Base-by-base conservation (phyloP, 2,113 vertebrate species). In the Bubalus kerabau region DNA sequence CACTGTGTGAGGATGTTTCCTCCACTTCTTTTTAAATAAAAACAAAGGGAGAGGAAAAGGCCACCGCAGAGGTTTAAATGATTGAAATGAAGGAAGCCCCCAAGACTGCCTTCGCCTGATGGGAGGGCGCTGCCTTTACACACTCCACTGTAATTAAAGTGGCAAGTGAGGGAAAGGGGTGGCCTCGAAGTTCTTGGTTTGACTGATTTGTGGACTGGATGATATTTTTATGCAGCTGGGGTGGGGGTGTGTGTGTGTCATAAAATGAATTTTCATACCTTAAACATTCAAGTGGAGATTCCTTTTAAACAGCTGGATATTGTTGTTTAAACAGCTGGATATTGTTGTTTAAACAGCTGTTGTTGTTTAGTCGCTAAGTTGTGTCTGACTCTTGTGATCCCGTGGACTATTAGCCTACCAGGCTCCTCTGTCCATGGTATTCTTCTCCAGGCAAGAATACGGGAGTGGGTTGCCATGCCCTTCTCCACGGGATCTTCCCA, bases 21-120 rank as follows among this genome's bases (percentile, higher is more conserved):
- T 98, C 88, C 91, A 91, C 78, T 87, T 93, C 83, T 96, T 98
- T 97, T 96, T 93, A 98, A 97, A 96, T 83, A 94, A 98, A 98
- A 98, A 97, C 94, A 97, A 97, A 95, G 57, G 71, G 46, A 91
- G 59, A 86, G 81, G 96, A 97, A 95, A 95, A 95, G 95, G 85
- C 88, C 90, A 91, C 67, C 48, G 19, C 40, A 12, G 92, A 84
- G 95, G 96, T 64, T 95, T 97, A 96, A 80, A 91, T 64, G 64
- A 59, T 52, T 95, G 94, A 98, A 92, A 97, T 88, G 78, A 89
- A 97, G 80, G 48, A 94, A 97, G 90, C 57, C 60, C 83, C 67
- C 2, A 7, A 90, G 76, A 52, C 40, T 80, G 2, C 48, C 71
- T 97, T 94, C 56, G 6, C 24, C 84, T 95, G 80, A 28, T 74